These are phyloP conservation scores for Myripristis jacobus DNA, from an alignment of 2,797 vertebrate species.

Conservation along the genomic window DNA sequence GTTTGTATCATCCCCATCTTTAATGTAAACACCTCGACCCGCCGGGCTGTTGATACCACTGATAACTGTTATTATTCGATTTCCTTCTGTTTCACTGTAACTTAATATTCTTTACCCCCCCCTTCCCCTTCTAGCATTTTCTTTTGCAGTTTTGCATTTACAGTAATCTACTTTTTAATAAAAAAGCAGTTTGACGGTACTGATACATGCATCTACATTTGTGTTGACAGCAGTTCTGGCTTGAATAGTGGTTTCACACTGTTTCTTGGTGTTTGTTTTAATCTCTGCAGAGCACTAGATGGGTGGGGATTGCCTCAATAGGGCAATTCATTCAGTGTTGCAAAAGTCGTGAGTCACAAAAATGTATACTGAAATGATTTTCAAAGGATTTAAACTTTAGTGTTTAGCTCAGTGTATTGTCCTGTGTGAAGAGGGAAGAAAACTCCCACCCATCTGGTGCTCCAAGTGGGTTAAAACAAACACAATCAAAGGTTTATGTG, in stretches of 20 bases:
- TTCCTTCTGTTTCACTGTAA: constrained; percentile 30
- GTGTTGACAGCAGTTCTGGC: constrained; percentile 52
- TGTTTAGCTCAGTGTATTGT: not conserved
- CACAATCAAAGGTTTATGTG: not conserved
- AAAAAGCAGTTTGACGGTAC: constrained; percentile 13
- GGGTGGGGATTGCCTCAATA: not conserved
- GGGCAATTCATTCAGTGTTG: not conserved
- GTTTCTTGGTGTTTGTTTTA: constrained; percentile 38
- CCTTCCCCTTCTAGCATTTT: not conserved
- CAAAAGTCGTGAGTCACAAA: not conserved
- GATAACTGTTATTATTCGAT: constrained; percentile 39
- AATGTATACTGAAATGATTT: not conserved
- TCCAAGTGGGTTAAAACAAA: constrained; percentile 39
- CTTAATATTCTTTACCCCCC: constrained; percentile 24
- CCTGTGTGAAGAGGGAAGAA: not conserved
- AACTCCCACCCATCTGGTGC: not conserved
- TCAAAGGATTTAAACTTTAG: too few species aligned
- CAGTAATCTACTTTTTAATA: constrained; percentile 42
- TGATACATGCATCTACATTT: constrained; percentile 29
- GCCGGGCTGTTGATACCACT: not conserved
- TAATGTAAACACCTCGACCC: constrained; percentile 69
- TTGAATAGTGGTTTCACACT: constrained; percentile 5
- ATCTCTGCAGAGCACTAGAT: constrained; percentile 6
- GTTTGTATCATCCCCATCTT: constrained; percentile 81
- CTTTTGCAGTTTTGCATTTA: constrained; percentile 36